Evolutionary conservation across 2,797 vertebrate species (phyloP).

Genomic region (Anniella stebbinsi): DNA sequence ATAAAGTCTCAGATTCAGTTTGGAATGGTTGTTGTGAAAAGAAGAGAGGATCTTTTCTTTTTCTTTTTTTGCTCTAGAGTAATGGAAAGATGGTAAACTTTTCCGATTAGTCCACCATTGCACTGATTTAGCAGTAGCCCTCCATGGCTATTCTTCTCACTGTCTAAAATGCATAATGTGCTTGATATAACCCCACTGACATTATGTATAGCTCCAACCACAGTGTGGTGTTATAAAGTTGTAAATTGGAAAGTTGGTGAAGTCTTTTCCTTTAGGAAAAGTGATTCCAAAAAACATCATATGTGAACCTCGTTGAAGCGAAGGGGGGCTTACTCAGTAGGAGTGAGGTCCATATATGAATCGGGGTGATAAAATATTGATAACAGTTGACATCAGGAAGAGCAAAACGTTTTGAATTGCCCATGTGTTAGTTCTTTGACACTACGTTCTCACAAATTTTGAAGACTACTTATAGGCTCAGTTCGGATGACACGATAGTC

Average conservation of each 20-base stretch:
- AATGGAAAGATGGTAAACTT: background rate
- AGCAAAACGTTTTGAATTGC: background rate
- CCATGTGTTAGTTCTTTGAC: background rate
- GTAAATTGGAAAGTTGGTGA: background rate
- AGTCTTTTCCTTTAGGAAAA: background rate
- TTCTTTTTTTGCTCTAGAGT: background rate
- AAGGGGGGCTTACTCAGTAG: background rate
- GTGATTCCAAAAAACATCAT: background rate
- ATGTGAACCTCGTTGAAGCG: background rate
- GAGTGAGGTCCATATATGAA: too few species aligned
- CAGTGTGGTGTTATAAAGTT: background rate
- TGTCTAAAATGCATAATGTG: background rate
- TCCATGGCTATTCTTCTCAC: background rate
- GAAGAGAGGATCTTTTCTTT: background rate
- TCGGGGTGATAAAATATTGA: background rate
- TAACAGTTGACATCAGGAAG: background rate
- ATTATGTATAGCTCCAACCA: background rate
- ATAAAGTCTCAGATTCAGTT: constrained; percentile 13
- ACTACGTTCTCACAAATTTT: background rate
- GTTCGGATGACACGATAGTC: too few species aligned
- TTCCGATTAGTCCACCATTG: background rate
- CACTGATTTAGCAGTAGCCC: background rate
- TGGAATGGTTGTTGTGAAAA: constrained; percentile 8
- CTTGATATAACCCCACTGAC: background rate
- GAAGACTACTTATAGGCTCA: background rate